Base-by-base conservation (phyloP, 2,888 invertebrate species). In the Sepioteuthis lessoniana region DNA sequence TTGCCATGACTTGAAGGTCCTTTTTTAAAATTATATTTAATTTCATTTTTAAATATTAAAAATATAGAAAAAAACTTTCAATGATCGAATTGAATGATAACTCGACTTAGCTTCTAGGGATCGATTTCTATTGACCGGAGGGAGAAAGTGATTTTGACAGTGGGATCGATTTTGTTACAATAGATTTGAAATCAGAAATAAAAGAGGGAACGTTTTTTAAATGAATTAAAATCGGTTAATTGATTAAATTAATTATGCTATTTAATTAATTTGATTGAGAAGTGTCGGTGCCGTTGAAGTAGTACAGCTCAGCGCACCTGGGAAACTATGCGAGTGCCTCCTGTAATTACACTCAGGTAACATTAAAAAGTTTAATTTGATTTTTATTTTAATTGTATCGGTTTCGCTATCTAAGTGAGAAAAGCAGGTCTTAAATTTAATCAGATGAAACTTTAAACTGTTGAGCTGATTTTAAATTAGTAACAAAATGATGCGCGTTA, bases 171-270 rank as follows among this genome's bases (percentile, higher is more conserved):
- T 42, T n/a, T 76, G 76, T 19, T 35, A 76, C 76, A 76, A n/a
- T 35, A 35, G 76, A 76, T 8, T 76, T 76, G 76, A 76, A 76
- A 76, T 76, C 76, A 16, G 76, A 76, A 76, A 76, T 76, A 76
- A 76, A 76, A 76, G 76, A 10, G 76, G n/a, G n/a, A n/a, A n/a
- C 42, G 42, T 42, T 76, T 76, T n/a, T 76, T 76, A 76, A 76
- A 76, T 76, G n/a, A 76, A 50, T n/a, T 76, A n/a, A 76, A 76
- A 76, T 76, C 76, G 76, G 76, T 76, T 76, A 76, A 76, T 76
- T 76, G n/a, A 76, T 76, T 76, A 76, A 76, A 76, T 76, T 76
- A 76, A n/a, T 76, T 35, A n/a, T 76, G 1, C 76, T 16, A n/a
- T 76, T 76, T 76, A n/a, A 76, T 76, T 76, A 76, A 76, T n/a